A percentile compares a stretch with the other conserved stretches of the same genome.
These are phyloP conservation scores for Sitodiplosis mosellana DNA, from an alignment of 1,140 invertebrate genomes.

Conservation along the genomic window DNA sequence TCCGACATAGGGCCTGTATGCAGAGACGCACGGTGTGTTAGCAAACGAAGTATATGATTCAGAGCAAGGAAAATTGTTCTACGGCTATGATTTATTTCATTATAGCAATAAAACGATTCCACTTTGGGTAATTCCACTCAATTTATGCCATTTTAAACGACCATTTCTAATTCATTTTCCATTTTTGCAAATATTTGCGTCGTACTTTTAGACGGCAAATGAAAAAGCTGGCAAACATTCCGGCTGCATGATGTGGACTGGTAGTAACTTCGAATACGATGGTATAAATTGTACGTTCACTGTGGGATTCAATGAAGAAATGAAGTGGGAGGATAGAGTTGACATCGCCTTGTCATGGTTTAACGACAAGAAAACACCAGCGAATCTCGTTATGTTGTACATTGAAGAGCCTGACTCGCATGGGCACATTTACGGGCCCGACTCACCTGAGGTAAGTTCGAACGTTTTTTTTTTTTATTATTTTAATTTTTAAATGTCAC, in stretches of 20 bases:
- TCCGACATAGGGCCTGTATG: background rate
- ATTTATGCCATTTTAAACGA: no score
- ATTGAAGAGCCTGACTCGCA: constrained; percentile 51
- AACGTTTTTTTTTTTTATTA: no score
- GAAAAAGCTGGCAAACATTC: background rate
- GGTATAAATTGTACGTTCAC: no score
- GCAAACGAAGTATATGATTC: background rate
- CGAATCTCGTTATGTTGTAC: constrained; percentile 49
- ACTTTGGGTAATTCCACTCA: constrained; percentile 1
- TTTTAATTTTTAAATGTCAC: no score
- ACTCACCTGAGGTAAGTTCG: constrained; percentile 8
- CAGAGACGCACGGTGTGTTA: background rate
- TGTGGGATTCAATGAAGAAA: constrained; percentile 13
- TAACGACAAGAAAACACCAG: constrained; percentile 29
- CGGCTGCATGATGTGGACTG: constrained; percentile 1
- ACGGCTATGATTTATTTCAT: background rate
- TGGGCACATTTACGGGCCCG: constrained; percentile 31
- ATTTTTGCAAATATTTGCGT: no score
- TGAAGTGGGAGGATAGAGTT: constrained; percentile 34
- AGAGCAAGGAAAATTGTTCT: background rate
- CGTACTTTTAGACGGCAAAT: background rate
- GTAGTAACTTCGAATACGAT: background rate
- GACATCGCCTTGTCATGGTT: constrained; percentile 48
- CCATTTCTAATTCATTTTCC: no score
- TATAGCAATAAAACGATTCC: background rate